Evolutionary conservation across 2,113 vertebrate genomes (phyloP), one percentile per base, ranked within the genome.

Genomic region (Etheostoma spectabile): DNA sequence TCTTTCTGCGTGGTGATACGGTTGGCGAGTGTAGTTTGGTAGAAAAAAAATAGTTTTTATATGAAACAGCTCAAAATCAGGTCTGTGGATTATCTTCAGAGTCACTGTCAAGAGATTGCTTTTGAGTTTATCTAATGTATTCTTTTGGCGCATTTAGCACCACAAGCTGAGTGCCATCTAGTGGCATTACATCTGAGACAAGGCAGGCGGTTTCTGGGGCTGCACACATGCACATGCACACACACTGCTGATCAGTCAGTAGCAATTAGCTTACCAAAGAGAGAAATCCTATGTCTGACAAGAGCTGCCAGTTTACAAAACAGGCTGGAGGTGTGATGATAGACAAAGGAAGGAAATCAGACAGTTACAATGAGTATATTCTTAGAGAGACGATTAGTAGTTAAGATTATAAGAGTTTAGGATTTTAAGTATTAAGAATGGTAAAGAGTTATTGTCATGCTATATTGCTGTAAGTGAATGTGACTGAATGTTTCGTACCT

Each of bases 301-400:
- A 99, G 97, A 95, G 97, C 97, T 92, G 98, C 98, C 92, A 99
- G 96, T 96, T 99, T 99, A 97, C 97, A 99, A 96, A 99, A 99
- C 38, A 99, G 95, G 95, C 98, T 99, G 78, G 52, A 93, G 63
- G 70, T 72, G 55, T 95, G 91, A 93, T 30, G 89, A 94, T 85
- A 93, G 85, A 94, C 92, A 95, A 83, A 92, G 86, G 66, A 56
- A 81, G 63, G 72, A 89, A 82, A 82, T 53, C 49, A 82, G 66
- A 86, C 73, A 79, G 68, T 66, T 62, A 80, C 8, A 74, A 10
- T 15, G 71, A 85, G 77, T 65, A 19, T 11, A 75, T 30, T 53
- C n/a, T 66, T 0, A 22, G 8, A 83, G 6, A 74, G 53, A 77
- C 72, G 57, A 66, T 83, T 8, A 83, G 53, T 15, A 19, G 57